phyloP scores from a whole-genome alignment of 2,797 vertebrate genomes.

The Hemibagrus guttatus region DNA sequence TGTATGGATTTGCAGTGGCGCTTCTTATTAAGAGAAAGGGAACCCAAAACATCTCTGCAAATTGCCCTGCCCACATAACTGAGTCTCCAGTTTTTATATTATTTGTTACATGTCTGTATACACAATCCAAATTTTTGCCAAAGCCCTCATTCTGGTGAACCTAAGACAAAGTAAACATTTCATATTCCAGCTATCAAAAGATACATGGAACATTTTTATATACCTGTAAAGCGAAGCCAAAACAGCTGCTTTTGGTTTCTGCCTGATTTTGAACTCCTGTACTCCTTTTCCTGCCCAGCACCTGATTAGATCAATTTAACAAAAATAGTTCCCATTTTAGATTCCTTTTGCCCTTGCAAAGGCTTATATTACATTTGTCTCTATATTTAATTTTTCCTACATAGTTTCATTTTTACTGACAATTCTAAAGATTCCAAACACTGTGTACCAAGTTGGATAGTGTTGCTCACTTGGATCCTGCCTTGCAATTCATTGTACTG shows the following conservation, averaged over 20 bases:
- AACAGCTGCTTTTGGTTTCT: not conserved
- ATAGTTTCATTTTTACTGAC: not conserved
- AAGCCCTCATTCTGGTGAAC: not conserved
- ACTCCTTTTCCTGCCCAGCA: slow-evolving; percentile 3
- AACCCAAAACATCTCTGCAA: not conserved
- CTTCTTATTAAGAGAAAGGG: not conserved
- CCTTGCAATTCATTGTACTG: not conserved
- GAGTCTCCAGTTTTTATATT: not conserved
- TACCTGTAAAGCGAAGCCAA: not conserved
- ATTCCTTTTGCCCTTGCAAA: not conserved
- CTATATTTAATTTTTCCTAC: not conserved
- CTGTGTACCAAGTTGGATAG: not conserved
- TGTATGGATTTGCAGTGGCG: not conserved
- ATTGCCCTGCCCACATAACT: not conserved
- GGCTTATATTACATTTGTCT: not conserved
- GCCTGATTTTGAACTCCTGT: not conserved
- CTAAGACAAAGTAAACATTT: not conserved
- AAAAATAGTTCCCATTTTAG: not conserved
- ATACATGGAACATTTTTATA: not conserved
- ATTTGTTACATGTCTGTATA: slow-evolving; percentile 1
- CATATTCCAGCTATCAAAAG: not conserved
- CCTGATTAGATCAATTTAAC: not conserved
- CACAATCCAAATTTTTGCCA: not conserved
- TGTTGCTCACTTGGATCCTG: not conserved
- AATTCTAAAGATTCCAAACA: not conserved